These are phyloP conservation scores for Etheostoma perlongum DNA, from an alignment of 2,797 vertebrate genomes.

Conservation along the genomic window DNA sequence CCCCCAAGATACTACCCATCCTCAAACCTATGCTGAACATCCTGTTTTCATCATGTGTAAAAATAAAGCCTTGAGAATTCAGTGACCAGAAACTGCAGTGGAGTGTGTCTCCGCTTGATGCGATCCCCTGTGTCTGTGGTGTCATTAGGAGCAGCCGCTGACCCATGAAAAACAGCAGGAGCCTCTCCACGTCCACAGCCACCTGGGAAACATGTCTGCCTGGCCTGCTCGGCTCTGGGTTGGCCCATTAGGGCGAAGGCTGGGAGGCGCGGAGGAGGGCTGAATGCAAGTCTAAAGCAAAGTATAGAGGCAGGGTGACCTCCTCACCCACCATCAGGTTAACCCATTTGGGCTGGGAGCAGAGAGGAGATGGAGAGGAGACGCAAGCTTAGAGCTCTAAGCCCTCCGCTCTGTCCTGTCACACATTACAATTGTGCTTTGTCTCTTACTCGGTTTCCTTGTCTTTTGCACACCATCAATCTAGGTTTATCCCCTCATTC, in stretches of 20 bases:
- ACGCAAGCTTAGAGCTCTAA: constrained; percentile 46
- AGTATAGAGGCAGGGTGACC: constrained; percentile 51
- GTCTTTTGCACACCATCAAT: constrained; percentile 72
- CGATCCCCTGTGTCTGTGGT: constrained; percentile 70
- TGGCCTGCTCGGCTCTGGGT: constrained; percentile 45
- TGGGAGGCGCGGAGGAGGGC: constrained; percentile 17
- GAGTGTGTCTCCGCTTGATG: constrained; percentile 76
- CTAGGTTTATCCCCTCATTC: constrained; percentile 72
- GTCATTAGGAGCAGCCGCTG: constrained; percentile 80
- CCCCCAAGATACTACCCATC: constrained; percentile 43
- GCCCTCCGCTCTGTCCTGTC: constrained; percentile 52
- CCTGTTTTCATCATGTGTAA: constrained; percentile 78
- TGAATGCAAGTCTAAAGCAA: constrained; percentile 42
- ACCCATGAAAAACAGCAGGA: constrained; percentile 81
- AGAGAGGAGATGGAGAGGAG: constrained; percentile 52
- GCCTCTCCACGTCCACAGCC: constrained; percentile 63
- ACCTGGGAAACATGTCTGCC: constrained; percentile 70
- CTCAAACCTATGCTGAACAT: constrained; percentile 63
- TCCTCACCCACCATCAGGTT: constrained; percentile 54
- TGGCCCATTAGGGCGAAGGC: constrained; percentile 63
- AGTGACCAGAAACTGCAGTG: constrained; percentile 82
- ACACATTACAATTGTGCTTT: constrained; percentile 51
- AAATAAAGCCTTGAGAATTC: constrained; percentile 79
- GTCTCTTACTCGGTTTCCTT: constrained; percentile 53
- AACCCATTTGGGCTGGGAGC: constrained; percentile 40